Percentiles rank a stretch among this genome's conserved stretches.
phyloP scores from a whole-genome alignment of 2,888 invertebrate species.

The Leucoptera coffeella region DNA sequence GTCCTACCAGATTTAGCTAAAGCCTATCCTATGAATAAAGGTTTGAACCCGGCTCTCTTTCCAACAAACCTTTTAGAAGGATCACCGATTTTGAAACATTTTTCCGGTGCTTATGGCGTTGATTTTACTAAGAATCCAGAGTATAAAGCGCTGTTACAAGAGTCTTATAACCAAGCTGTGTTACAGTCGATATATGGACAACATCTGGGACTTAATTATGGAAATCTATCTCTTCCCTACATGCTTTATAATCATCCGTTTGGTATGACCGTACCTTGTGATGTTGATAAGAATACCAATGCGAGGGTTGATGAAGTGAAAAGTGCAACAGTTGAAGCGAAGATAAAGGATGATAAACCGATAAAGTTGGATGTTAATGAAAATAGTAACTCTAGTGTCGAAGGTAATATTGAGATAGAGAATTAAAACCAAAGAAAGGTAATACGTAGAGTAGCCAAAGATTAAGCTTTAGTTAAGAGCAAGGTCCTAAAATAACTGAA shows the following conservation, averaged over 20 bases:
- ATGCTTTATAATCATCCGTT: slow-evolving; percentile 45
- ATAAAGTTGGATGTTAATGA: slow-evolving; percentile 22
- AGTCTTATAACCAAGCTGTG: slow-evolving; percentile 44
- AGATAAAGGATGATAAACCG: background rate
- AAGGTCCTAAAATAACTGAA: no score
- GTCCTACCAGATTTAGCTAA: slow-evolving; percentile 20
- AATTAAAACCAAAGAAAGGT: no score
- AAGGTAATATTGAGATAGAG: slow-evolving; percentile 46
- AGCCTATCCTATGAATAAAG: slow-evolving; percentile 25
- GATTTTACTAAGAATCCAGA: slow-evolving; percentile 44
- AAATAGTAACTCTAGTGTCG: slow-evolving; percentile 44
- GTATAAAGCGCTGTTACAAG: slow-evolving; percentile 39
- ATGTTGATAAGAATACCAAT: slow-evolving; percentile 26
- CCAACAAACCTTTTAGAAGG: slow-evolving; percentile 27
- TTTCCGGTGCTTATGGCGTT: slow-evolving; percentile 43
- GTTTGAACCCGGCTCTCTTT: slow-evolving; percentile 27
- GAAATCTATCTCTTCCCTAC: slow-evolving; percentile 31
- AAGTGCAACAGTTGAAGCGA: background rate
- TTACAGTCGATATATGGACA: slow-evolving; percentile 41
- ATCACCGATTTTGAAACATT: slow-evolving; percentile 42
- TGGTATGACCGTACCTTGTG: slow-evolving; percentile 25
- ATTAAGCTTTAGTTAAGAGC: no score
- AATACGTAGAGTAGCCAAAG: no score
- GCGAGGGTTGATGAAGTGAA: slow-evolving; percentile 15
- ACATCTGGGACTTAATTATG: slow-evolving; percentile 39